These are phyloP conservation scores for Cylas formicarius DNA, from an alignment of 1,140 invertebrate genomes.

Conservation along the genomic window DNA sequence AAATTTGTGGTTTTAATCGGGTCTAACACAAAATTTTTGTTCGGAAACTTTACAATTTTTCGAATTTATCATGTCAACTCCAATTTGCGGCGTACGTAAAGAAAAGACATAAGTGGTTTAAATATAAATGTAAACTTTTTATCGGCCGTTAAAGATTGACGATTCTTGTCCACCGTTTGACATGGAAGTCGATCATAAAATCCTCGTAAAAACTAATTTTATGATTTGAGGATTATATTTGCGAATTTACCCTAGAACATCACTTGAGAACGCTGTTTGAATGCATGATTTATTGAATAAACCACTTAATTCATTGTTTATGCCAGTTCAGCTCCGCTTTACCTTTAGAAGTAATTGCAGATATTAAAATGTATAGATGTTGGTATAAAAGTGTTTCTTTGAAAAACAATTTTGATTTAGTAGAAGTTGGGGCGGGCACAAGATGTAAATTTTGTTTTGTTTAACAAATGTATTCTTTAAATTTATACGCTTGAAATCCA, in stretches of 20 bases:
- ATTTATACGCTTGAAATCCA: slow-evolving; percentile 1
- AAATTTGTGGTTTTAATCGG: too few relatives aligned
- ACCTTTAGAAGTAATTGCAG: neutral
- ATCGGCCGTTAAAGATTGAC: slow-evolving; percentile 21
- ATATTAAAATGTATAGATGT: neutral
- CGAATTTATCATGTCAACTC: too few relatives aligned
- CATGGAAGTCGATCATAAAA: slow-evolving; percentile 19
- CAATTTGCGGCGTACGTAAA: too few relatives aligned
- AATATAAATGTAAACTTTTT: slow-evolving; percentile 25
- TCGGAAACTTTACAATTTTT: too few relatives aligned
- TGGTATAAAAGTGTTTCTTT: too few relatives aligned
- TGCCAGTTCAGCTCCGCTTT: too few relatives aligned
- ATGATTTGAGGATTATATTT: slow-evolving; percentile 18
- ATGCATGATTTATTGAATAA: slow-evolving; percentile 1
- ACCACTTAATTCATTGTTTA: neutral
- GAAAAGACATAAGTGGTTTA: too few relatives aligned
- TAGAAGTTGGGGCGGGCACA: too few relatives aligned
- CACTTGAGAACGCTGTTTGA: neutral
- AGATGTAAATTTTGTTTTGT: neutral
- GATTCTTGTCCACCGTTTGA: slow-evolving; percentile 21
- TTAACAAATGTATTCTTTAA: slow-evolving; percentile 3
- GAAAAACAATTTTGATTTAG: too few relatives aligned
- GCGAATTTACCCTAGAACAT: neutral
- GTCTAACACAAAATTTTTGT: too few relatives aligned
- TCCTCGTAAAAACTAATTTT: slow-evolving; percentile 21